phyloP scores from a whole-genome alignment of 2,888 invertebrate species.

The Dynastes hyllus region DNA sequence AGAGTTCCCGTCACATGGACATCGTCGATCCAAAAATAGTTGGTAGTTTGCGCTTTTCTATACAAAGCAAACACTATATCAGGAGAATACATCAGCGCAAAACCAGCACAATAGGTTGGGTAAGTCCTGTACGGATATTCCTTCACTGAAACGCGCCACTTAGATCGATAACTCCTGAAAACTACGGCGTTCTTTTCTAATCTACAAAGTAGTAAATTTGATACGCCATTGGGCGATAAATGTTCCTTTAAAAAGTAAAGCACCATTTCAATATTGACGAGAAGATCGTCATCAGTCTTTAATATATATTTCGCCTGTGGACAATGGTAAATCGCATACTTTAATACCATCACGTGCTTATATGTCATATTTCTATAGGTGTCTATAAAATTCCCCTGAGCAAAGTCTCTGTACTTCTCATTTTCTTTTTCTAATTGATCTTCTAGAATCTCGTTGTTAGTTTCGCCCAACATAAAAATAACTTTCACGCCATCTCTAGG shows the following conservation, averaged over 20 bases:
- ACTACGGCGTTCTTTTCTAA: constrained; percentile 72
- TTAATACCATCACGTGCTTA: constrained; percentile 88
- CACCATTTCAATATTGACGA: constrained; percentile 80
- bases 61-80: constrained; percentile 74
- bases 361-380: constrained; percentile 88
- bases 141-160: constrained; percentile 83
- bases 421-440: constrained; percentile 73
- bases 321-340: constrained; percentile 84
- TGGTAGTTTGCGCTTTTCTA: constrained; percentile 73
- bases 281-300: constrained; percentile 86
- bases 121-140: constrained; percentile 80
- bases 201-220: constrained; percentile 79
- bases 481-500: constrained; percentile 74
- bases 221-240: constrained; percentile 77
- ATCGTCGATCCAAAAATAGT: constrained; percentile 85
- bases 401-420: constrained; percentile 77
- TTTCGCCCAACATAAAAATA: constrained; percentile 80
- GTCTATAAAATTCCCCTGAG: constrained; percentile 86
- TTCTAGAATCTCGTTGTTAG: constrained; percentile 66
- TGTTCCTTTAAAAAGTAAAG: constrained; percentile 75
- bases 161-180: constrained; percentile 79
- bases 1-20: constrained; percentile 80
- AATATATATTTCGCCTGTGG: constrained; percentile 78
- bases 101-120: constrained; percentile 85
- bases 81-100: constrained; percentile 76